Conservation (phyloP, 1,140 invertebrate genomes). For the Aphaenogaster ashmeadi region DNA sequence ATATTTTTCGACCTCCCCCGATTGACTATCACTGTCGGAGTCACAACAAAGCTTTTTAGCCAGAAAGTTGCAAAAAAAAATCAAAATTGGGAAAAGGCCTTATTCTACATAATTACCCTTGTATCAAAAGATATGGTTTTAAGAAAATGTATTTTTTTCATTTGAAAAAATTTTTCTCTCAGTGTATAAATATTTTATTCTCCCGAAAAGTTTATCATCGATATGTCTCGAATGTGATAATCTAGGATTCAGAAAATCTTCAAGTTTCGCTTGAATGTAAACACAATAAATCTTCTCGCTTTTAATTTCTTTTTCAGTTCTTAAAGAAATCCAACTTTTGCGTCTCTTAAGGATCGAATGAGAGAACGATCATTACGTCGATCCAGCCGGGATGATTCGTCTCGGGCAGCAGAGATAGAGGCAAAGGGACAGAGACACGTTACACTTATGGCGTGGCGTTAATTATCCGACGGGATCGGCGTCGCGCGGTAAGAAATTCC, state of each 20-base stretch:
- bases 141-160: no score
- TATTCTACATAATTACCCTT: no score
- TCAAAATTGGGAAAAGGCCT: no score
- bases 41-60: no score
- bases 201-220: neutral
- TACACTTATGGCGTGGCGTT: conserved; percentile 48
- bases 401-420: neutral
- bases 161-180: no score
- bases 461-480: conserved; percentile 66
- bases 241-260: neutral
- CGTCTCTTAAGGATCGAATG: neutral
- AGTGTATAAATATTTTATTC: no score
- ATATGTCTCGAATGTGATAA: neutral
- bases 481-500: conserved; percentile 48
- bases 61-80: no score
- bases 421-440: neutral
- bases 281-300: neutral
- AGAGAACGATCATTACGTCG: neutral
- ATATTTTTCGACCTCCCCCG: no score
- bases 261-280: neutral
- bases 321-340: conserved; percentile 15
- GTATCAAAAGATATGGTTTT: no score
- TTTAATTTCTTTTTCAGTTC: neutral
- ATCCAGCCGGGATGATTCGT: neutral
- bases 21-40: no score